Percentiles rank a stretch among this genome's conserved stretches.
These are phyloP conservation scores for Diplogasteroides magnus DNA, from an alignment of 1,140 invertebrate genomes.

Conservation along the genomic window DNA sequence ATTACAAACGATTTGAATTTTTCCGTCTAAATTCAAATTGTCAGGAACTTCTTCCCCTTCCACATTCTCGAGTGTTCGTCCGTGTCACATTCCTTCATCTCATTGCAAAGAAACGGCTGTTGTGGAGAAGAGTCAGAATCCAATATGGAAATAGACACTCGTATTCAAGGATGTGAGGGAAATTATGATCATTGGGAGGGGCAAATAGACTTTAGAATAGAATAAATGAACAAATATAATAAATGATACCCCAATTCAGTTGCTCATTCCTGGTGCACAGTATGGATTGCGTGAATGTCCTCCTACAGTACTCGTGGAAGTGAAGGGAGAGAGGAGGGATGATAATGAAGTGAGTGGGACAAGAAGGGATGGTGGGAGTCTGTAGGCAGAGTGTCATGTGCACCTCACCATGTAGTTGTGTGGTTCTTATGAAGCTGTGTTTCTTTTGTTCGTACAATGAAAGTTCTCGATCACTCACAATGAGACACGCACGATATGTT, in stretches of 20 bases:
- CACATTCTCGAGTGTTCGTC: background rate
- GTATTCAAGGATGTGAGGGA: background rate
- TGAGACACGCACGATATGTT: background rate
- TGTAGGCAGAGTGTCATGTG: too few relatives aligned
- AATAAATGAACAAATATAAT: background rate
- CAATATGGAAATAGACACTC: background rate
- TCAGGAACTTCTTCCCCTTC: background rate
- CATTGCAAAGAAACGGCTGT: background rate
- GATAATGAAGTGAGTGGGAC: constrained; percentile 35
- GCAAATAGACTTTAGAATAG: background rate
- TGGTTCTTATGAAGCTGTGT: too few relatives aligned
- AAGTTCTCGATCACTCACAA: background rate
- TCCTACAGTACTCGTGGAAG: constrained; percentile 42
- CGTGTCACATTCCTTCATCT: background rate
- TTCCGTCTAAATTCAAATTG: too few relatives aligned
- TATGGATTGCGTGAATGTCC: constrained; percentile 24
- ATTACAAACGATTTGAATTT: background rate
- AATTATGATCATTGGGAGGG: background rate
- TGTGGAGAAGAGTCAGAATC: background rate
- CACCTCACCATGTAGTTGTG: too few relatives aligned
- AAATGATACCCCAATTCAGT: background rate
- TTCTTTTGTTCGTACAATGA: background rate
- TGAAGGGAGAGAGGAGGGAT: constrained; percentile 37
- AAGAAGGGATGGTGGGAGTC: too few relatives aligned
- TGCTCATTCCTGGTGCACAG: background rate